Evolutionary conservation across 2,797 vertebrate genomes (phyloP), one percentile per base, ranked within the genome.

Genomic region (Novumbra hubbsi): DNA sequence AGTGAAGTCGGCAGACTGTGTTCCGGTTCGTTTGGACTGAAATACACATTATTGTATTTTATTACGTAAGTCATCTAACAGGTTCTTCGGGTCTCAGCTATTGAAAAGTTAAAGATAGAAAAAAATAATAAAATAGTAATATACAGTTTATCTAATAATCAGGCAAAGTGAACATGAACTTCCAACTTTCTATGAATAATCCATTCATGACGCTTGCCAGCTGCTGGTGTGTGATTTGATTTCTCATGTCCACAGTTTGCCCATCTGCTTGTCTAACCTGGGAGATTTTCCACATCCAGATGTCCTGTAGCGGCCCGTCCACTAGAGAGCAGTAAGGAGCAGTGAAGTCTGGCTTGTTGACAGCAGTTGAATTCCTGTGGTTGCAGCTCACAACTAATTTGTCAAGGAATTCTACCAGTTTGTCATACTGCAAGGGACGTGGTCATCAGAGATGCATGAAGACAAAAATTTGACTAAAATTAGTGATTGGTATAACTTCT

Each of bases 271-370:
- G 9, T 24, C 11, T 60, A 12, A 11, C 11, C 5, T 3, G 7
- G 28, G 60, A 15, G 12, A 28, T 64, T 64, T 16, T 8, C 16
- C 27, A 30, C 28, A 34, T 67, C 32, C 32, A 67, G 64, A 45
- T 45, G 41, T 45, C 41, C 9, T 14, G 64, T 34, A 17, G 16
- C 38, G 12, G n/a, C 16, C n/a, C 41, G 21, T 48, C 68, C 68
- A 52, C 68, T 70, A 48, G 68, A 8, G 48, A 8, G 27, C 68
- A 27, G 48, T 70, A 50, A 32, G 50, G 9, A 70, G 68, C 68
- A 70, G 27, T 12, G 48, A 12, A 52, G 68, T 52, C 27, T 49
- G 7, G 16, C 55, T 70, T 15, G 21, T 52, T 32, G 68, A 28
- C 48, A 48, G 19, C 38, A 45, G 41, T 12, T 11, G 12, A 57